Conservation (phyloP, 1,140 invertebrate species). For the Drosophila willistoni region DNA sequence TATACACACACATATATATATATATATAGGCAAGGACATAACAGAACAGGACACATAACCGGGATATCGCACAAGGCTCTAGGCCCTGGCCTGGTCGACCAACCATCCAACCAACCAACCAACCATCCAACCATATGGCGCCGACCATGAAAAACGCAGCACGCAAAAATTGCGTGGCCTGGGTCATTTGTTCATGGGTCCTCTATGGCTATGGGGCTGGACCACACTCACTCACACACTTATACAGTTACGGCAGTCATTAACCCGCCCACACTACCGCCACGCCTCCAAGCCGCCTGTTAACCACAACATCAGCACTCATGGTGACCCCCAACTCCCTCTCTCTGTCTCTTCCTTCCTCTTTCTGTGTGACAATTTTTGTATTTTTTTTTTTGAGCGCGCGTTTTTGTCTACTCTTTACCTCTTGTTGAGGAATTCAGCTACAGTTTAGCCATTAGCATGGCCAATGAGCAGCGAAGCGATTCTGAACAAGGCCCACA, state of each 20-base stretch:
- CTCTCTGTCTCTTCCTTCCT: not conserved
- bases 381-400: constrained; percentile 7
- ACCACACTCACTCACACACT: constrained; percentile 19
- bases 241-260: constrained; percentile 29
- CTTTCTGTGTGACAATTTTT: constrained; percentile 27
- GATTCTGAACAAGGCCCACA: not conserved
- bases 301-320: constrained; percentile 32
- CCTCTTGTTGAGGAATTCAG: not conserved
- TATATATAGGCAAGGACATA: constrained; percentile 29
- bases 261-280: constrained; percentile 38
- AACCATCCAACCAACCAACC: not conserved
- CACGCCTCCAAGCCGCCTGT: constrained; percentile 25
- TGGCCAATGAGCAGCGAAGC: constrained; percentile 2
- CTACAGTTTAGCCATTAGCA: constrained; percentile 25
- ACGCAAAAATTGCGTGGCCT: constrained; percentile 44
- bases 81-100: constrained; percentile 1
- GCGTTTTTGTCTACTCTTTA: not conserved
- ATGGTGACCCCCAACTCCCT: not conserved
- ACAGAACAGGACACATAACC: constrained; percentile 16
- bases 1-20: no score
- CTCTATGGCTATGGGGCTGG: constrained; percentile 15
- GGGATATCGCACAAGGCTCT: constrained; percentile 17
- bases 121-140: not conserved
- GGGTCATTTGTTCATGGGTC: constrained; percentile 11
- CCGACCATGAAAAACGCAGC: constrained; percentile 28